Evolutionary conservation across 2,888 invertebrate species (phyloP).

Genomic region (Xylota sylvarum): DNA sequence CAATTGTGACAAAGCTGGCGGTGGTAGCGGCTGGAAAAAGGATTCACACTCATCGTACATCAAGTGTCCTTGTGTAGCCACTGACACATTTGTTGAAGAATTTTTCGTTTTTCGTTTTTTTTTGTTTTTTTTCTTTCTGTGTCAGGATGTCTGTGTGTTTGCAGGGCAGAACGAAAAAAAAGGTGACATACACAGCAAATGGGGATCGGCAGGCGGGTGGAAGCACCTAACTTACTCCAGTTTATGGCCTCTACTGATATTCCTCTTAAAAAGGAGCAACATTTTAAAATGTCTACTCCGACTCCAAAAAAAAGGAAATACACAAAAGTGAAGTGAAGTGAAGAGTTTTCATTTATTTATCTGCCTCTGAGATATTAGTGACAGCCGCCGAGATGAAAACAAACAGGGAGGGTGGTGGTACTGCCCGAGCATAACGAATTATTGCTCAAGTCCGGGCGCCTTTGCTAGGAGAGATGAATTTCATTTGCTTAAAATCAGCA

Average conservation of each 20-base stretch:
- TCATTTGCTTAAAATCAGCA: slow-evolving; percentile 68
- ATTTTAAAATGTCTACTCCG: slow-evolving; percentile 34
- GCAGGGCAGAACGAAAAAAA: slow-evolving; percentile 31
- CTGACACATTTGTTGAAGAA: slow-evolving; percentile 71
- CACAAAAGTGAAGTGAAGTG: too few relatives aligned
- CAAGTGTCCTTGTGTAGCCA: slow-evolving; percentile 72
- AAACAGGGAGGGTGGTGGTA: neutral
- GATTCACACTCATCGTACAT: slow-evolving; percentile 63
- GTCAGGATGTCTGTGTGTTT: slow-evolving; percentile 36
- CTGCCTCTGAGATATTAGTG: slow-evolving; percentile 61
- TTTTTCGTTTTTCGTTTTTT: slow-evolving; percentile 31
- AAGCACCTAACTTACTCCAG: slow-evolving; percentile 59
- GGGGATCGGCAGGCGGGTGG: neutral
- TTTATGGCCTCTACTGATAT: slow-evolving; percentile 44
- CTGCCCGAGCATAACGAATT: slow-evolving; percentile 24
- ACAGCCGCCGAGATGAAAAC: slow-evolving; percentile 21
- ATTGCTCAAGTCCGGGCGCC: slow-evolving; percentile 3
- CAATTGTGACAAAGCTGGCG: slow-evolving; percentile 55
- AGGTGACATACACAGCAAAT: slow-evolving; percentile 44
- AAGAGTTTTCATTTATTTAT: slow-evolving; percentile 58
- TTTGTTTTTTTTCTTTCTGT: slow-evolving; percentile 11
- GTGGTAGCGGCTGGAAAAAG: slow-evolving; percentile 34
- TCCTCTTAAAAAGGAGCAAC: slow-evolving; percentile 8
- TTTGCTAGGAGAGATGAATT: slow-evolving; percentile 47
- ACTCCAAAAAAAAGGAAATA: too few relatives aligned